Base-by-base conservation (phyloP, 2,888 invertebrate species). In the Tenthredo distinguenda region DNA sequence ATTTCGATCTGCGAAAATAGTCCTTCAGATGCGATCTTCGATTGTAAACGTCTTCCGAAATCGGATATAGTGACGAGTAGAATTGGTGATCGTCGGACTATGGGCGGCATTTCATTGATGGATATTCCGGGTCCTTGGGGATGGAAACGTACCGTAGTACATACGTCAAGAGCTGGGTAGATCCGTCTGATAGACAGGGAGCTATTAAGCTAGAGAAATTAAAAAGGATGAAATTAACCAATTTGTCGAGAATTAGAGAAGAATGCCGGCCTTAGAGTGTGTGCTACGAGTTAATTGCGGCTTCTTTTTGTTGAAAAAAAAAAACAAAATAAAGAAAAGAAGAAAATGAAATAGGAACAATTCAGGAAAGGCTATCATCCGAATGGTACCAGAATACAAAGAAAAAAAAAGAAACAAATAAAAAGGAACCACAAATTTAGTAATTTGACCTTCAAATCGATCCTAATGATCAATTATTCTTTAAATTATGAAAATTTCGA, bases 191-290 rank as follows among this genome's bases (percentile, higher is more conserved):
- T 68, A 68, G 68, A 31, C 71, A 34, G 71, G 15, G n/a, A 65
- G 43, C 68, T 83, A 83, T 71, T 68, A 83, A 83, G 83, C 68
- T 18, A n/a, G 65, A 83, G 58, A 62, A 83, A 83, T 83, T 83
- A 83, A 83, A 83, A 83, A 83, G 83, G 83, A 83, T 83, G 83
- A 83, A 83, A 83, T 83, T 83, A 83, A 83, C 83, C 71, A 83
- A 83, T 83, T 83, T 83, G 83, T 83, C 83, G 83, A 31, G 71
- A 83, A 83, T 83, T 83, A 83, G 71, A 83, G 37, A 71, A 83
- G 83, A 83, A 83, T 83, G 83, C 83, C 83, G 83, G 81, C 10
- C 81, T 26, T 62, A 81, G 81, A 81, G 81, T 81, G 62, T 81
- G 81, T 81, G 62, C 62, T 81, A 81, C 81, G 81, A 81, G 58